Base-by-base conservation (phyloP, 2,888 invertebrate species). In the Tineola bisselliella region DNA sequence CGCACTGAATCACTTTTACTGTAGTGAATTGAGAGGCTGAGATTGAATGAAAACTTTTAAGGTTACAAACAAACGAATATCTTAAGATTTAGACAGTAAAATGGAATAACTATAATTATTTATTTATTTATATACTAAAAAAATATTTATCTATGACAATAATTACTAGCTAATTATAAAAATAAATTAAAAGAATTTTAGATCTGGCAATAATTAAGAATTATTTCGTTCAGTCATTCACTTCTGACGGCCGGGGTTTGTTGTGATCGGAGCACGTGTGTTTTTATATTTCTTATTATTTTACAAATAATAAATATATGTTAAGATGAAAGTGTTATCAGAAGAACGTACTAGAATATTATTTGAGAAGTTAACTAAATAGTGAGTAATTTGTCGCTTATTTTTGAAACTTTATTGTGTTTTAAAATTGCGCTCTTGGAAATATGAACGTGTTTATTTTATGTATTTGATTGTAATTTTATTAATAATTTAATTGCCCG, bases 361-460 rank as follows among this genome's bases (percentile, higher is more conserved):
- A 59, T 95, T 98, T 68, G 95, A 96, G 75, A 98, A 98, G 81
- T 77, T 98, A 63, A 90, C 95, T 0, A 97, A 97, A 90, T 98
- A 95, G 97, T 97, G 87, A 91, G 94, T 80, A 63, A 25, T 25
- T 25, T 25, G 18, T 33, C 25, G 15, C 57, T 8, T 57, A 31
- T 44, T 44, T 44, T 8, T 44, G n/a, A n/a, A n/a, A n/a, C n/a
- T n/a, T n/a, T n/a, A n/a, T n/a, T n/a, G n/a, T n/a, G n/a, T n/a
- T n/a, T n/a, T n/a, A n/a, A n/a, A n/a, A n/a, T n/a, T n/a, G n/a
- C n/a, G n/a, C n/a, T n/a, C n/a, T n/a, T n/a, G n/a, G n/a, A n/a
- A n/a, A n/a, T n/a, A n/a, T n/a, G n/a, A n/a, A n/a, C n/a, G n/a
- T n/a, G n/a, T n/a, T n/a, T n/a, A n/a, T n/a, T n/a, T n/a, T n/a